Evolutionary conservation across 2,888 invertebrate genomes (phyloP), one percentile per base, ranked within the genome.

Genomic region (Eustalomyia histrio): DNA sequence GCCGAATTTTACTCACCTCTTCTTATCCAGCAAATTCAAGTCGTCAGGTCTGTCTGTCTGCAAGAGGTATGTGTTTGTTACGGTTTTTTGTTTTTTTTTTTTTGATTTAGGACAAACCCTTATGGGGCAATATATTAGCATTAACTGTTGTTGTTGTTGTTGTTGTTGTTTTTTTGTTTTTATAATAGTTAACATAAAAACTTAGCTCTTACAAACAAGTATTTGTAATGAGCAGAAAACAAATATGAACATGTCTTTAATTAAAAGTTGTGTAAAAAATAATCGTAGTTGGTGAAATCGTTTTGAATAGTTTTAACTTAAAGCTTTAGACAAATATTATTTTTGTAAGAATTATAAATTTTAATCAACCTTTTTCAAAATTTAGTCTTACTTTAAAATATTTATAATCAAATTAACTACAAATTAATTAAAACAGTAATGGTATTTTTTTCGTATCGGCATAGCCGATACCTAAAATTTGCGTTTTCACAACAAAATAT

Each of bases 1-100:
- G 87, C 83, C 78, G 80, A 53, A 21, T 17, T 57, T 9, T 1
- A 39, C 52, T 35, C 12, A 65, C 21, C 52, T 24, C 47, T 63
- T 24, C 21, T 63, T 29, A 6, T 7, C 29, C 3, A 29, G 5
- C 47, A 14, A 16, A n/a, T 24, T 50, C 35, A 12, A 12, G 39
- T 39, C 39, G 39, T 39, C 12, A 29, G 1, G 7, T 29, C 12
- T 29, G 5, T 35, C 14, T 57, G 10, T 24, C n/a, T n/a, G n/a
- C n/a, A 24, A 2, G 47, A 47, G 24, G 14, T n/a, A 16, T 57
- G 65, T 39, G 64, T 53, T 55, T 29, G 33, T 18, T 64, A 43
- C 47, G n/a, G 17, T 21, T 50, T 60, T 43, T 47, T n/a, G 39
- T 53, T 1, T 47, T n/a, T 50, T 47, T n/a, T 50, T 60, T 43